Evolutionary conservation across 2,888 invertebrate species (phyloP), one percentile per base, ranked within the genome.

Genomic region (Odontothrips loti): DNA sequence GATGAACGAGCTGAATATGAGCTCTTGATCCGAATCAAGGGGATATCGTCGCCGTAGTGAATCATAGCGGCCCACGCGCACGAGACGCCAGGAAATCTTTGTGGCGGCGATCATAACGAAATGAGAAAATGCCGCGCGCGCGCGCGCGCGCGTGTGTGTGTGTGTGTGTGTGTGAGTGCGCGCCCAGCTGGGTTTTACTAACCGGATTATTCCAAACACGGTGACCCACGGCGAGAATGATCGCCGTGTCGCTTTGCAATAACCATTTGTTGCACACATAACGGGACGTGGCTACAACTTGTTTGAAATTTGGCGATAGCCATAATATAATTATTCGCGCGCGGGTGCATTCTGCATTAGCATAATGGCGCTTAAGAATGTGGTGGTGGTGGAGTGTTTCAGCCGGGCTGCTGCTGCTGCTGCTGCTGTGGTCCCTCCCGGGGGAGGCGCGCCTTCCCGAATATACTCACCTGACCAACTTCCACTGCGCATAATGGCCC

Each of bases 271-370:
- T 27, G 68, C 68, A 27, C 68, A 27, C 27, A 75, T 75, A 75
- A 75, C 68, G 68, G 68, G 27, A 75, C 27, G 68, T 15, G 23
- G 34, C 34, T 23, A 75, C 68, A 75, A 75, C 68, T 75, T 75
- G 68, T 75, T 75, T 75, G 68, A 75, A 75, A 75, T 75, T 75
- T 75, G 68, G 68, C 68, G 27, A 58, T 20, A n/a, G 58, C n/a
- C 58, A 27, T 75, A 75, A 75, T 75, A 75, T 75, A 75, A 75
- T 75, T 75, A 75, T 75, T 75, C 68, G 68, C 68, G 68, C 68
- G 68, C 68, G 68, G 68, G 68, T 75, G 68, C 68, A 75, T 58
- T 58, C 68, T 20, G 58, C 68, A 75, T 75, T 75, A 75, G 23
- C 68, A 75, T 75, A 75, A 75, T 75, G 68, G 58, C 68, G n/a